Base-by-base conservation (phyloP, 2,797 vertebrate species). In the Aplochiton taeniatus region DNA sequence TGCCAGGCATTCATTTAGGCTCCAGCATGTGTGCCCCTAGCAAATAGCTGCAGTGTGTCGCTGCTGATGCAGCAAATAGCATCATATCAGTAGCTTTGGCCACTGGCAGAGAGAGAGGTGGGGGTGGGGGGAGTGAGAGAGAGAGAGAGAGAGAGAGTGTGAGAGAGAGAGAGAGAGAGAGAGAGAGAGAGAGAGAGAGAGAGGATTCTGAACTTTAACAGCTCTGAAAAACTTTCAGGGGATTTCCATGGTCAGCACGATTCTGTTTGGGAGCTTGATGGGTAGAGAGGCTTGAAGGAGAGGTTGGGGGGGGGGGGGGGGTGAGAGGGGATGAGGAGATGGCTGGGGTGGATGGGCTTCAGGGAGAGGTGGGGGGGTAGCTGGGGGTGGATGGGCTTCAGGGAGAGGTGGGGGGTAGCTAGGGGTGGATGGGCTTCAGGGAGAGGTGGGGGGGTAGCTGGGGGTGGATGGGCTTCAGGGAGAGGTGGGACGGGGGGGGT, bases 21-120 rank as follows among this genome's bases (percentile, higher is more conserved):
- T 75, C 67, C 74, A 68, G 83, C 81, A 83, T 87, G 75, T 80
- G 70, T 83, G 79, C 76, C 87, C 85, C 81, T 80, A 84, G 87
- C 85, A 89, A 89, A 90, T 87, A 89, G 69, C 81, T 85, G 61
- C 47, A 75, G 77, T 83, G 66, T 77, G 76, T 81, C 85, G 80
- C 74, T 88, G 87, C 90, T 91, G 91, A 91, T 86, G 85, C 82
- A 88, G 90, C 90, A 90, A 86, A 92, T 91, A 90, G 74, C 83
- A 85, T 88, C 83, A 89, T 83, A 90, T 91, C 86, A 80, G 80
- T 77, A 83, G 82, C 77, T 85, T 83, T 88, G 83, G 84, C 86
- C 69, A 53, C 74, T 66, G 55, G 78, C 80, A 65, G 31, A 1
- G 14, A 66, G 31, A 58, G 82, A 78, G 78, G 89, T 77, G 84